Base-by-base conservation (phyloP, 2,113 vertebrate genomes). In the Zapornia atra region DNA sequence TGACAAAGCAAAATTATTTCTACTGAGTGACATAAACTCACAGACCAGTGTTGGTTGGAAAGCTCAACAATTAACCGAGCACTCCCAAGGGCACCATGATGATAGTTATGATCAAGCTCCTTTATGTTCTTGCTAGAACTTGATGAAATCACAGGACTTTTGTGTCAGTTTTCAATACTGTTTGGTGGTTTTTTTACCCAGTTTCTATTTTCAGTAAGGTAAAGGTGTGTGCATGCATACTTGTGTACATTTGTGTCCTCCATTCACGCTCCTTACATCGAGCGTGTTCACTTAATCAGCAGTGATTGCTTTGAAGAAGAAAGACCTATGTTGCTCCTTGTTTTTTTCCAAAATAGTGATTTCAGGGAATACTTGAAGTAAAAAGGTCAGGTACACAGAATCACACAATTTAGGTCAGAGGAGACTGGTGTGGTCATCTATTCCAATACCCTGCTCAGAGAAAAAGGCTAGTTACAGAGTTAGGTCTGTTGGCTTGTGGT, bases 101-200 rank as follows among this genome's bases (percentile, higher is more conserved):
- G 8, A n/a, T 10, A 38, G 12, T 50, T 63, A 53, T 25, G 10
- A 48, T 44, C 14, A 84, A 82, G 6, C 1, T 66, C 8, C 33
- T 38, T 51, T 51, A 38, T 1, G 0, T 34, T 92, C 44, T 63
- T 87, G 25, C 19, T 75, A n/a, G 29, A 46, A 79, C 31, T 28
- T 79, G 26, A 65, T 50, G 16, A 81, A 84, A 54, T 44, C 51
- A 15, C 10, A 26, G 14, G 29, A 42, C 9, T 59, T 61, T 34
- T 46, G 25, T 28, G 8, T 56, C 78, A 31, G 2, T 7, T 78
- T 90, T 71, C 44, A 19, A 78, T 86, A 73, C 5, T 10, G 3
- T 4, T 65, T 14, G 2, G 0, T 0, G 29, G 15, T 79, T 87
- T n/a, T n/a, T 77, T 11, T 0, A 53, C 1, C 12, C 31, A 8